These are phyloP conservation scores for Myotis findleyi DNA, from an alignment of 2,797 vertebrate genomes.

Conservation along the genomic window DNA sequence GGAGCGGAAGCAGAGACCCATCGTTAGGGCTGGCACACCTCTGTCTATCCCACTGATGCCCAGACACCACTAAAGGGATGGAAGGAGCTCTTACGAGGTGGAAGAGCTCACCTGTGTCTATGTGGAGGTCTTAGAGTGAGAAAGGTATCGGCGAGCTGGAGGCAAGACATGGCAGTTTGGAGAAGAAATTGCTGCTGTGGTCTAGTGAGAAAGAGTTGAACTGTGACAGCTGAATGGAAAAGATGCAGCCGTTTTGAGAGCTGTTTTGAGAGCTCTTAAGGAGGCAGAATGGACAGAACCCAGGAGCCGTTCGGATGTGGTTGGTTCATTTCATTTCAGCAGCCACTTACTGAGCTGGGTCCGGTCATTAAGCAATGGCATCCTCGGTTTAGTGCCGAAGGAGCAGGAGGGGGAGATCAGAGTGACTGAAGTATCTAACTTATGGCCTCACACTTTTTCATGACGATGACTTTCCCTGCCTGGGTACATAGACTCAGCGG, in stretches of 20 bases:
- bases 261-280: neutral
- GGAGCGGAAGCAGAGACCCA: neutral
- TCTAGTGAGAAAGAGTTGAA: neutral
- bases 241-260: neutral
- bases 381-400: neutral
- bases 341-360: neutral
- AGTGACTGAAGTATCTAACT: neutral
- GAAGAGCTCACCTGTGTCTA: neutral
- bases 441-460: neutral
- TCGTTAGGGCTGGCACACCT: neutral
- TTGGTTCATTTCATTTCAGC: neutral
- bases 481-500: neutral
- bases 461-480: neutral
- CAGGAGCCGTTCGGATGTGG: neutral
- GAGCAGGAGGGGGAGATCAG: neutral
- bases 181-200: fast-evolving
- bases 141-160: neutral
- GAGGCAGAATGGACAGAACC: neutral
- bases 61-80: neutral
- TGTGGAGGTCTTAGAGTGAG: neutral
- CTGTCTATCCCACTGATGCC: neutral
- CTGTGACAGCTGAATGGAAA: neutral
- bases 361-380: neutral
- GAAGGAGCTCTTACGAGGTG: neutral
- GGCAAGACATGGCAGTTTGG: neutral